Base-by-base conservation (phyloP, 2,113 vertebrate genomes). In the Plotosus lineatus region DNA sequence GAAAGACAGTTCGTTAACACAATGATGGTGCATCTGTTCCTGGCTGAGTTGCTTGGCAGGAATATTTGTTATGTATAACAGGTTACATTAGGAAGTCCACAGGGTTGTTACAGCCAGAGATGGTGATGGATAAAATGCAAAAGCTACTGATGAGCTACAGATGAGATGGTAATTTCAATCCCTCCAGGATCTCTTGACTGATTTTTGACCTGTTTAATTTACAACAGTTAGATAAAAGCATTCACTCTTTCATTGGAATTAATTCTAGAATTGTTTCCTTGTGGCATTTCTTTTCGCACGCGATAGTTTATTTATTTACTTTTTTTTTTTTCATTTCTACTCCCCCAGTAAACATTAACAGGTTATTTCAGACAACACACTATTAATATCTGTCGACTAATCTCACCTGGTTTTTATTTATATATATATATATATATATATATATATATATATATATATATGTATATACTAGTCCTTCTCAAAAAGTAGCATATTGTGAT, bases 51-150 rank as follows among this genome's bases (percentile, higher is more conserved):
- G 48, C 42, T 75, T 55, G 80, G 55, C 60, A 53, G 61, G 48
- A 11, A 46, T 66, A 61, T 79, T 82, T 73, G 78, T 83, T 79
- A 80, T 83, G 81, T 56, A 83, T 46, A 68, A 72, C 69, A 40
- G 53, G 60, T 48, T 82, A 69, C 56, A 56, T 72, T 68, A 74
- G 38, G 40, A 38, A 36, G 78, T 58, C 66, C 15, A 26, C 66
- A 46, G 55, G 78, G 78, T 83, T 73, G 81, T 38, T 26, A 28
- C 38, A 55, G 78, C 21, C 28, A 38, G 51, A 73, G 44, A 85
- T 58, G 28, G 48, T 75, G 77, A 77, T 75, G 61, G 53, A 69
- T 75, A 72, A 84, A 61, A 66, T 42, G n/a, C 11, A 5, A n/a
- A 71, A 31, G 51, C 31, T 28, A 28, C 42, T n/a, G n/a, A 65